These are phyloP conservation scores for Chaetodon trifasciatus DNA, from an alignment of 2,797 vertebrate species.

Conservation along the genomic window DNA sequence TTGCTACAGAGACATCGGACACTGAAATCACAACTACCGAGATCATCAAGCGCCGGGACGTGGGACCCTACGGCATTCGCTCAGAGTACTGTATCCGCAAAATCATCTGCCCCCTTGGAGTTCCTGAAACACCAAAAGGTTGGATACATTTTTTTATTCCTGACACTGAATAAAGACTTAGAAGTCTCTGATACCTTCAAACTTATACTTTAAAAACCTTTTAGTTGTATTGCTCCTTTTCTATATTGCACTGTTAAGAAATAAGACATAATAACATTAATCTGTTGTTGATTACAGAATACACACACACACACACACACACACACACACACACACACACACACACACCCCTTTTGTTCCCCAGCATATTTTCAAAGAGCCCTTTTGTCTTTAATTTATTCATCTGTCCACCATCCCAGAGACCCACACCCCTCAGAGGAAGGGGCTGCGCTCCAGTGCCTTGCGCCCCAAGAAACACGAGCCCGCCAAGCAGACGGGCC, in stretches of 20 bases:
- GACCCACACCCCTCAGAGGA: conserved; percentile 98
- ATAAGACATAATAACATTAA: not conserved
- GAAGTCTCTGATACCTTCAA: not conserved
- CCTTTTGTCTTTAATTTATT: not conserved
- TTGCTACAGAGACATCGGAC: conserved; percentile 94
- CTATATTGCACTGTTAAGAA: not conserved
- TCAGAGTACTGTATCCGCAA: conserved; percentile 98
- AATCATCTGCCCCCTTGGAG: conserved; percentile 97
- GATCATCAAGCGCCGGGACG: conserved; percentile 97
- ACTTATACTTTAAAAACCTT: not conserved
- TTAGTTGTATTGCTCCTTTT: not conserved
- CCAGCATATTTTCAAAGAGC: not conserved
- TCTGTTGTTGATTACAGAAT: not conserved
- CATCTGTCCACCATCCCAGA: conserved; percentile 80
- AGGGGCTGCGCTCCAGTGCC: conserved; percentile 97
- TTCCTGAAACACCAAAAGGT: conserved; percentile 98
- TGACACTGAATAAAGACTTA: not conserved
- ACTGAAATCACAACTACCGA: conserved; percentile 98
- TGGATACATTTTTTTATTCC: conserved; percentile 16
- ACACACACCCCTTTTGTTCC: too few relatives aligned
- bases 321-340: not conserved
- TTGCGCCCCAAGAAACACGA: conserved; percentile 96
- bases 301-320: not conserved
- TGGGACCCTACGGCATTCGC: conserved; percentile 95
- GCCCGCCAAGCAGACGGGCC: conserved; percentile 96